Evolutionary conservation across 2,888 invertebrate genomes (phyloP), one percentile per base, ranked within the genome.

Genomic region (Hartigia nigra): DNA sequence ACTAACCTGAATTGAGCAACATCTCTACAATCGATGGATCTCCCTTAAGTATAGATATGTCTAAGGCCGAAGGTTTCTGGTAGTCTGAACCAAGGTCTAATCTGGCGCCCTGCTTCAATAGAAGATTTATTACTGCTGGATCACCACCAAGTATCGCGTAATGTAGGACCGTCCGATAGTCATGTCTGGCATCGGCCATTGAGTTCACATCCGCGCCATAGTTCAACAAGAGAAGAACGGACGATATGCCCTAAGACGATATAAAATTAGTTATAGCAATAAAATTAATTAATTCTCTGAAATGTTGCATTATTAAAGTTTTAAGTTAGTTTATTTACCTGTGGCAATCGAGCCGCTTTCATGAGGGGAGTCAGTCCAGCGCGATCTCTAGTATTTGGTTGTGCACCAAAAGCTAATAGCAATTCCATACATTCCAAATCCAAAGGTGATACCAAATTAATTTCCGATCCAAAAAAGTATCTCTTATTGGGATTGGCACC

Each of bases 401-500:
- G 95, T 1, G 98, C 98, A 3, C 98, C 98, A 88, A 96, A 96
- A 31, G 95, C 95, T 79, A 98, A 93, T 82, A 98, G 92, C 83
- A 98, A 92, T 88, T 97, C 95, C 90, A 98, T 90, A 88, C 96
- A 97, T 84, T 96, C 95, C 76, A 96, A 93, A 87, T 97, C 96
- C 82, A 95, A 91, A 12, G 94, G 93, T 0, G 96, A 96, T 4
- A 98, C 95, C 88, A 97, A 93, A 91, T 97, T 98, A 87, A 98
- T 97, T 92, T 98, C 98, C 0, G 97, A 94, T 9, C 97, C 97
- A 90, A 97, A 96, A 92, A 98, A 97, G 92, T 97, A 97, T n/a
- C 96, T 94, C 87, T 97, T 97, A 92, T 98, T 97, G 9, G 97
- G 97, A 91, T 97, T 96, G 0, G 98, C 98, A 0, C 98, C 98